A percentile compares a stretch with the other conserved stretches of the same genome.
phyloP scores from a whole-genome alignment of 1,140 invertebrate species.

The Aphaenogaster floridana region DNA sequence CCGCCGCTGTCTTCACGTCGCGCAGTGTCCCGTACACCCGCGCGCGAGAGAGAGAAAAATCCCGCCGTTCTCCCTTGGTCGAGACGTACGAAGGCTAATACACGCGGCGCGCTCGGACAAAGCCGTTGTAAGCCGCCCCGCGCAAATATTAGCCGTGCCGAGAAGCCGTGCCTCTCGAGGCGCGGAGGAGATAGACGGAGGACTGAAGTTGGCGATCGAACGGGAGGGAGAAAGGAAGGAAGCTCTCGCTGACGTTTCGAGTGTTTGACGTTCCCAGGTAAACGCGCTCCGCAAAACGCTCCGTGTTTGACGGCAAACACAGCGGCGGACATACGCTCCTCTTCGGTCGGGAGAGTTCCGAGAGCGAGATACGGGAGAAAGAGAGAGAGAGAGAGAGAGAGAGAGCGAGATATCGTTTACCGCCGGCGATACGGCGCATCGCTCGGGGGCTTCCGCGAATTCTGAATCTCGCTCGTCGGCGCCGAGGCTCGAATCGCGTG shows the following conservation, averaged over 20 bases:
- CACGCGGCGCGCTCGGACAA: conserved; percentile 6
- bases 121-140: conserved; percentile 13
- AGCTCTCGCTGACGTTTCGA: conserved; percentile 45
- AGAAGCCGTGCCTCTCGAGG: conserved; percentile 21
- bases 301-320: conserved; percentile 77
- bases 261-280: conserved; percentile 62
- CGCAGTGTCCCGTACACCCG: neutral
- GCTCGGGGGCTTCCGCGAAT: conserved; percentile 24
- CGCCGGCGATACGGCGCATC: neutral
- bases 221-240: conserved; percentile 13
- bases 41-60: neutral
- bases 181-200: neutral
- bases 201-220: neutral
- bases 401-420: conserved; percentile 20
- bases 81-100: neutral
- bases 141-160: conserved; percentile 48
- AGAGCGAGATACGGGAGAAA: neutral
- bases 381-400: neutral
- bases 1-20: neutral
- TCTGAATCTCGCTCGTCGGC: neutral
- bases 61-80: neutral
- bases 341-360: neutral
- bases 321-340: conserved; percentile 15
- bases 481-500: neutral
- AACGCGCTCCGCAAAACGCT: conserved; percentile 63